phyloP scores from a whole-genome alignment of 2,888 invertebrate species.

The Cephus nigrinus region DNA sequence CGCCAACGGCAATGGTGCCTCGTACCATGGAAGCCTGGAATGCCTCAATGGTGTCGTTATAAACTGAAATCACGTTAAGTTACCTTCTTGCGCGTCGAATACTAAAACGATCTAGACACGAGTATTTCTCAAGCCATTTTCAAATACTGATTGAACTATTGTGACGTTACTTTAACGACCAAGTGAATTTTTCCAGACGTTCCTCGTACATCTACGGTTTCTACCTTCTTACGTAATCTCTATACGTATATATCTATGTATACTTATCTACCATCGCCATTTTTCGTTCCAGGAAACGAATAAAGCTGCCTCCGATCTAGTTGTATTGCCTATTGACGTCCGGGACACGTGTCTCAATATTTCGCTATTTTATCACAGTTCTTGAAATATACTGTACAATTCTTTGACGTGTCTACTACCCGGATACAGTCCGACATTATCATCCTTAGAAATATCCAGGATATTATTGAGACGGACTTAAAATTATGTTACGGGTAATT shows the following conservation, averaged over 20 bases:
- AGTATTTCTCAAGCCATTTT: slow-evolving; percentile 38
- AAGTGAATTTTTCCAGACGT: slow-evolving; percentile 29
- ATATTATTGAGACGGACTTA: background rate
- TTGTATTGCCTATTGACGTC: background rate
- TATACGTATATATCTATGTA: too few relatives aligned
- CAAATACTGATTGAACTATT: slow-evolving; percentile 61
- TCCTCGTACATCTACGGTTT: slow-evolving; percentile 19
- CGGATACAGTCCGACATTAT: background rate
- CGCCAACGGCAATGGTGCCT: background rate
- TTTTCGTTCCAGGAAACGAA: background rate
- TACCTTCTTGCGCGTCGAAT: slow-evolving; percentile 47
- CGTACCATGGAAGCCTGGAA: slow-evolving; percentile 32
- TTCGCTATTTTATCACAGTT: background rate
- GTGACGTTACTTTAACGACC: slow-evolving; percentile 43
- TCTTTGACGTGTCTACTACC: background rate
- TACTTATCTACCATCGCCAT: background rate
- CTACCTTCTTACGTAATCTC: background rate
- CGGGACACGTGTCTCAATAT: background rate
- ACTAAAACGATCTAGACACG: slow-evolving; percentile 45
- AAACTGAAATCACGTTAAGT: slow-evolving; percentile 60
- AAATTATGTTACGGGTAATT: background rate
- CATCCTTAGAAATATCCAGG: background rate
- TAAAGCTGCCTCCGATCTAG: background rate
- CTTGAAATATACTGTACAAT: background rate
- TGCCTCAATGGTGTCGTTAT: slow-evolving; percentile 50